Evolutionary conservation across 2,888 invertebrate genomes (phyloP).

Genomic region (Sinelater perroti): DNA sequence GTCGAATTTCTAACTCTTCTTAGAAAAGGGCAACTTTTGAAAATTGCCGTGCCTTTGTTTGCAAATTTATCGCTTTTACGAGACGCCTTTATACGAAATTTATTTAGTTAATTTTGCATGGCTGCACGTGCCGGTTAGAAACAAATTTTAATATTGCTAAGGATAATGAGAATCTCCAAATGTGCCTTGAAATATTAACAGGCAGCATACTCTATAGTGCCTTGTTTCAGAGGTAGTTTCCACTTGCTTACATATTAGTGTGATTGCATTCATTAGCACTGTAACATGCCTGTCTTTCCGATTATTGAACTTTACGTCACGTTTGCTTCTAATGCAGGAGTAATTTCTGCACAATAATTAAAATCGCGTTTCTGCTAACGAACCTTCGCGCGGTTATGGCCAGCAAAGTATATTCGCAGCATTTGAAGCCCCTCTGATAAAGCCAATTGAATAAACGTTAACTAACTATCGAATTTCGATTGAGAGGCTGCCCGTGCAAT

Average conservation of each 20-base stretch:
- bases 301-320: slow-evolving; percentile 21
- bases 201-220: neutral
- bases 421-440: slow-evolving; percentile 8
- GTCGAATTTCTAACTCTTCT: no score
- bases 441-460: slow-evolving; percentile 7
- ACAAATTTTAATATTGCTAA: slow-evolving; percentile 14
- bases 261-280: slow-evolving; percentile 38
- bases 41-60: no score
- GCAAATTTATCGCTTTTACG: no score
- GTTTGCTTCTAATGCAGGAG: slow-evolving; percentile 4
- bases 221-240: slow-evolving; percentile 10
- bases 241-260: slow-evolving; percentile 20
- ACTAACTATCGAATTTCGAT: slow-evolving; percentile 3
- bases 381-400: slow-evolving; percentile 5
- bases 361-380: slow-evolving; percentile 16
- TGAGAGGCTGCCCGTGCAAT: no score
- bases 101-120: slow-evolving; percentile 9
- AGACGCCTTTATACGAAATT: no score
- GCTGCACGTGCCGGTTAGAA: slow-evolving; percentile 11
- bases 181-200: slow-evolving; percentile 18
- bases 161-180: slow-evolving; percentile 8
- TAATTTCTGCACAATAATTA: slow-evolving; percentile 9
- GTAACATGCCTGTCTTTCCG: slow-evolving; percentile 33
- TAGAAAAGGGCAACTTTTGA: no score
- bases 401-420: slow-evolving; percentile 1